Evolutionary conservation across 2,113 vertebrate genomes (phyloP).

Genomic region (Pagrus major): DNA sequence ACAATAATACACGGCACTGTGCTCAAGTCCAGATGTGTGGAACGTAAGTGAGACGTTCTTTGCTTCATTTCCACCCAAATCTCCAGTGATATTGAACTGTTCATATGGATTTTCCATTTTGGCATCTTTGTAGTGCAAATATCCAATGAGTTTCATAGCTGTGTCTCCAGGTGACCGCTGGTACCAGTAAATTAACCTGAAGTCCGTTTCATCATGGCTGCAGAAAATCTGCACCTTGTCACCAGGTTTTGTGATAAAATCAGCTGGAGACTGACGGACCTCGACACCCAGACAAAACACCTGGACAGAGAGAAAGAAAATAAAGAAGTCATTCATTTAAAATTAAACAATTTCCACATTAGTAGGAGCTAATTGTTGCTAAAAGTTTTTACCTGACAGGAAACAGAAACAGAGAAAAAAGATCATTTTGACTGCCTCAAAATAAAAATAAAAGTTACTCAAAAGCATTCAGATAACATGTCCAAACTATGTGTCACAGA

Average conservation of each 20-base stretch:
- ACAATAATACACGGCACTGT: conserved; percentile 61
- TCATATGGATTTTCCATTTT: neutral
- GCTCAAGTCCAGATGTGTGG: too few species aligned
- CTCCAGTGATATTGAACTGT: conserved; percentile 50
- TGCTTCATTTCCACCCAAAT: conserved; percentile 14
- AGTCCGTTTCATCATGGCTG: conserved; percentile 28
- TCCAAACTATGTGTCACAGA: too few species aligned
- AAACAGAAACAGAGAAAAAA: conserved; percentile 6
- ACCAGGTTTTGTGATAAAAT: neutral
- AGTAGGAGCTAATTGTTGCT: too few species aligned
- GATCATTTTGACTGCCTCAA: too few species aligned
- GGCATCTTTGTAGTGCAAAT: conserved; percentile 7
- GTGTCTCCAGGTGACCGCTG: neutral
- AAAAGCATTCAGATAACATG: neutral
- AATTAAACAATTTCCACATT: neutral
- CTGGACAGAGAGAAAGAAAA: neutral
- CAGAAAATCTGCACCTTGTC: conserved; percentile 47
- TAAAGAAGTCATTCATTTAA: too few species aligned
- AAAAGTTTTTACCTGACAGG: conserved; percentile 24
- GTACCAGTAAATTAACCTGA: conserved; percentile 69
- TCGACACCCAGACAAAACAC: neutral
- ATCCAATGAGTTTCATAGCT: conserved; percentile 48
- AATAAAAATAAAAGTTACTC: neutral
- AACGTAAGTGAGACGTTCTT: conserved; percentile 33
- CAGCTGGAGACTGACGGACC: conserved; percentile 37